These are phyloP conservation scores for Lemur catta DNA, from an alignment of 2,797 vertebrate genomes.

Conservation along the genomic window DNA sequence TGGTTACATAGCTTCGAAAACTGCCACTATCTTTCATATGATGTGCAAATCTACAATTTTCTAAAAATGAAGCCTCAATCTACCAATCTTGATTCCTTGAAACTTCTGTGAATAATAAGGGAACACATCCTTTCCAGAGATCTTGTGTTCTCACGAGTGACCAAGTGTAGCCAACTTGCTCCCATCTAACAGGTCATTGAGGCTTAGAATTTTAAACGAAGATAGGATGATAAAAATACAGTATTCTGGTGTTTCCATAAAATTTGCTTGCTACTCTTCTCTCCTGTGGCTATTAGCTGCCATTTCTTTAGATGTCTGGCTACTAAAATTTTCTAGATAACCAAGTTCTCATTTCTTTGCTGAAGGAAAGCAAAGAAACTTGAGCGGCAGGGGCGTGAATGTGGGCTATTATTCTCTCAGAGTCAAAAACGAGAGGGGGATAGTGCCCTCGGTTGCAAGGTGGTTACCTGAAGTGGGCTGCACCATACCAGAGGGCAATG, in stretches of 20 bases:
- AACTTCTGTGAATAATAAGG: not conserved
- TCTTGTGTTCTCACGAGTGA: not conserved
- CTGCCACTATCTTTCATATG: not conserved
- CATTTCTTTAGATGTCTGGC: not conserved
- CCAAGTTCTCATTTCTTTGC: slow-evolving; percentile 61
- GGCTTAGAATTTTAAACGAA: slow-evolving; percentile 17
- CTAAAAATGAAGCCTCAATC: not conserved
- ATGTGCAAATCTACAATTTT: not conserved
- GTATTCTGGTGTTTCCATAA: not conserved
- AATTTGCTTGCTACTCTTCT: not conserved
- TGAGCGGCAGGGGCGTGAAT: slow-evolving; percentile 38
- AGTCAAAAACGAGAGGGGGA: slow-evolving; percentile 29
- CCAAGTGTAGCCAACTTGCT: not conserved
- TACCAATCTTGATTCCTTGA: not conserved
- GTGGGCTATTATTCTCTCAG: slow-evolving; percentile 17
- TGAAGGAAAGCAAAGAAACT: slow-evolving; percentile 47
- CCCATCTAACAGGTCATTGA: not conserved
- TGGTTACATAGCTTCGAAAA: not conserved
- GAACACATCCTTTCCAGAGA: not conserved
- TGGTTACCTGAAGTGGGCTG: slow-evolving; percentile 75
- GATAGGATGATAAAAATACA: not conserved
- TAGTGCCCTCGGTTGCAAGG: slow-evolving; percentile 69
- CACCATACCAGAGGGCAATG: slow-evolving; percentile 71
- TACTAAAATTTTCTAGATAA: slow-evolving; percentile 64
- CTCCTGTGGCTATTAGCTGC: not conserved